phyloP scores from a whole-genome alignment of 2,797 vertebrate genomes.

The Cercopithecus hamlyni region DNA sequence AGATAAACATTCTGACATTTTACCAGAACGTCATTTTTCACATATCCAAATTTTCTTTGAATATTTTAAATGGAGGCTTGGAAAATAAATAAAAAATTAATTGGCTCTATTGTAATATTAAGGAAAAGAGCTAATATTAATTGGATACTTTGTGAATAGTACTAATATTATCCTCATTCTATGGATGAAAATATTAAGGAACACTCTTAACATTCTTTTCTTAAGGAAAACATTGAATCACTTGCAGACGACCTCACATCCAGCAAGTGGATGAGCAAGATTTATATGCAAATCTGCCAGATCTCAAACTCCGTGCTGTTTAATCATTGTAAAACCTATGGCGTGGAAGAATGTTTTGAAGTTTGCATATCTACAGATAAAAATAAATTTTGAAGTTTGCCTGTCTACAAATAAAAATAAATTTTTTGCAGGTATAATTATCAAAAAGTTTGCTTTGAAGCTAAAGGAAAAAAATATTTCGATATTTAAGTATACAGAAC shows the following conservation, averaged over 20 bases:
- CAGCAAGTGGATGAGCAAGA: neutral
- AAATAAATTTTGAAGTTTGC: neutral
- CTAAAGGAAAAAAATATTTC: neutral
- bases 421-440: neutral
- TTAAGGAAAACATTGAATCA: neutral
- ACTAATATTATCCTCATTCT: neutral
- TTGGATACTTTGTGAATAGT: neutral
- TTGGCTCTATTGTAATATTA: neutral
- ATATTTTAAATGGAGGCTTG: neutral
- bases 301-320: neutral
- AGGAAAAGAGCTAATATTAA: neutral
- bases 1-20: neutral
- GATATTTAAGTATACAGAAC: neutral
- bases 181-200: neutral
- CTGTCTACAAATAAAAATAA: neutral
- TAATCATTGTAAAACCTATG: neutral
- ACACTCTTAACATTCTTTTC: neutral
- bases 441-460: neutral
- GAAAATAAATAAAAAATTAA: neutral
- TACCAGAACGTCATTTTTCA: neutral
- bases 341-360: neutral
- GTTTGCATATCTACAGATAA: neutral
- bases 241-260: neutral
- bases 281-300: neutral
- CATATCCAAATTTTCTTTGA: neutral